These are phyloP conservation scores for Rhynchonema sp. DNA, from an alignment of 2,888 invertebrate genomes.

Conservation along the genomic window DNA sequence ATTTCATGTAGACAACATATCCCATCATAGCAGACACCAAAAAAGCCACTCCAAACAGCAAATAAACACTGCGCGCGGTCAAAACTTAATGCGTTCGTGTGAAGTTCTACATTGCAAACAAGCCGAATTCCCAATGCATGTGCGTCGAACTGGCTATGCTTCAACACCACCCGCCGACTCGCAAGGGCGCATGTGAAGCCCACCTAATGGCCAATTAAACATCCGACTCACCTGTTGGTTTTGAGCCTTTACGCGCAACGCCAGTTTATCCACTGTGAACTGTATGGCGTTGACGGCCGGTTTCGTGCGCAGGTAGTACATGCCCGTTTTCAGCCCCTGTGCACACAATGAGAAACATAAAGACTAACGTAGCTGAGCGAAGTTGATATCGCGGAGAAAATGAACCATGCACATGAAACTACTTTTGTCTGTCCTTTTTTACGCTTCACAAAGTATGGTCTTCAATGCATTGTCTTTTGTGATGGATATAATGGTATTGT, in stretches of 20 bases:
- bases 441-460: too few relatives aligned
- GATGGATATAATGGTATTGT: too few relatives aligned
- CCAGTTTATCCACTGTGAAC: constrained; percentile 81
- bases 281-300: constrained; percentile 90
- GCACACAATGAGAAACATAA: constrained; percentile 4
- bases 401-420: too few relatives aligned
- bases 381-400: background rate
- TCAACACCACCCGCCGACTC: too few relatives aligned
- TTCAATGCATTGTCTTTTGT: background rate
- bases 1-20: too few relatives aligned
- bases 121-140: too few relatives aligned
- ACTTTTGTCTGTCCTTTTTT: too few relatives aligned
- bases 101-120: background rate
- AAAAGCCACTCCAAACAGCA: background rate
- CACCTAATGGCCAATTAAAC: too few relatives aligned
- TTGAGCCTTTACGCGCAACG: constrained; percentile 32
- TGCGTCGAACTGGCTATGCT: too few relatives aligned
- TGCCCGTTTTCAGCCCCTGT: constrained; percentile 88
- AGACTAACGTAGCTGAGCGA: background rate
- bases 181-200: too few relatives aligned
- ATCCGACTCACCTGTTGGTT: too few relatives aligned
- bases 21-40: background rate
- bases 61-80: background rate
- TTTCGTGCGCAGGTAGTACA: constrained; percentile 92
- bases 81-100: background rate